These are phyloP conservation scores for Misgurnus anguillicaudatus DNA, from an alignment of 2,113 vertebrate species.

Conservation along the genomic window DNA sequence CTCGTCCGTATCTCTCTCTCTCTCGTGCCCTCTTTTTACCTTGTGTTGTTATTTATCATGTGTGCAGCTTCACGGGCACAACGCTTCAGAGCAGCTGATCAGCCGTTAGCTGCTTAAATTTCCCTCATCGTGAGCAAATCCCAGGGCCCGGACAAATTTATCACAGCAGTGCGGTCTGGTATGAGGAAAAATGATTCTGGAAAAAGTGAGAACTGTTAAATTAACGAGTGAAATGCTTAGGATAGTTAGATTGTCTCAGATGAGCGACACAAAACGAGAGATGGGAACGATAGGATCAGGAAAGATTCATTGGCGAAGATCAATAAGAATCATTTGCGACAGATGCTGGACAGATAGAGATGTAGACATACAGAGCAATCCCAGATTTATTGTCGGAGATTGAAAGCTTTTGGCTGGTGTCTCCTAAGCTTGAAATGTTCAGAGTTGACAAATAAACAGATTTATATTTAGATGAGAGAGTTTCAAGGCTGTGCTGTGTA, in stretches of 20 bases:
- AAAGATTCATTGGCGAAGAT: too few species aligned
- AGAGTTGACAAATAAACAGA: background rate
- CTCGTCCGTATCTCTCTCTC: background rate
- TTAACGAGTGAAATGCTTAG: background rate
- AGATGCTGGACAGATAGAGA: background rate
- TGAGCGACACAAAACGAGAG: too few species aligned
- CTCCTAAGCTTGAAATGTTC: background rate
- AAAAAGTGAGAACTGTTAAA: background rate
- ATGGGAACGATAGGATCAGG: too few species aligned
- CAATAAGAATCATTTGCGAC: too few species aligned
- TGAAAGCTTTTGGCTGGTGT: background rate
- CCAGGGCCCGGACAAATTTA: constrained; percentile 41
- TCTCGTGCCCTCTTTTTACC: background rate
- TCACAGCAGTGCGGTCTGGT: constrained; percentile 4
- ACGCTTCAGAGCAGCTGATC: constrained; percentile 35
- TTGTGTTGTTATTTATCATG: constrained; percentile 19
- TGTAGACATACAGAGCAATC: background rate
- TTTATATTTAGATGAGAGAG: background rate
- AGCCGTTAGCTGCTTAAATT: constrained; percentile 39
- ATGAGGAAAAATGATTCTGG: background rate
- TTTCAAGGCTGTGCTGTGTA: background rate
- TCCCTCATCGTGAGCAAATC: constrained; percentile 17
- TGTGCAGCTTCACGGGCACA: background rate
- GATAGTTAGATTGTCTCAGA: background rate
- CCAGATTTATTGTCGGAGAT: background rate